phyloP scores from a whole-genome alignment of 1,140 invertebrate species.

The Calosoma granatense region DNA sequence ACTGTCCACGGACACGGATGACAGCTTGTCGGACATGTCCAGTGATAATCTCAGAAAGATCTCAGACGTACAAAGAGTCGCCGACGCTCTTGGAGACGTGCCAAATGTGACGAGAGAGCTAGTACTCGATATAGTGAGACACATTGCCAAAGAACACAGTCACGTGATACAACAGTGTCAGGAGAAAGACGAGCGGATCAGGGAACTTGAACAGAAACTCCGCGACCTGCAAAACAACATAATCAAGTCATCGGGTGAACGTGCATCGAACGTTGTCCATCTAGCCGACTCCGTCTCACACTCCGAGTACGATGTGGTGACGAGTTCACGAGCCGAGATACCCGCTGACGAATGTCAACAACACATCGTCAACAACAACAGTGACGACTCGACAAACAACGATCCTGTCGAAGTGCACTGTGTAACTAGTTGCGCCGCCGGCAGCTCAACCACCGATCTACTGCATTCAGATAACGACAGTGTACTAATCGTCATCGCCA shows the following conservation, averaged over 20 bases:
- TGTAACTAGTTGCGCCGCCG: background rate
- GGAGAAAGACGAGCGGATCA: slow-evolving; percentile 24
- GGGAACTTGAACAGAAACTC: slow-evolving; percentile 20
- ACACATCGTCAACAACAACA: too few species aligned
- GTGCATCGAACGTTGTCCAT: background rate
- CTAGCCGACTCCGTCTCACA: background rate
- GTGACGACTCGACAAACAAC: slow-evolving; percentile 13
- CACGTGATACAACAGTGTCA: slow-evolving; percentile 20
- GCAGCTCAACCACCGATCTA: too few species aligned
- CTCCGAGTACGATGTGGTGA: slow-evolving; percentile 5
- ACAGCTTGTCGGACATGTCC: slow-evolving; percentile 32
- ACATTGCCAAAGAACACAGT: slow-evolving; percentile 23
- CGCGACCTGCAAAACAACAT: slow-evolving; percentile 17
- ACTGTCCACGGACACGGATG: slow-evolving; percentile 49
- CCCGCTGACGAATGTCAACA: background rate
- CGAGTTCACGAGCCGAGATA: background rate
- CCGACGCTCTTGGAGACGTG: background rate
- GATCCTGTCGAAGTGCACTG: background rate
- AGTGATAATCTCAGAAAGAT: slow-evolving; percentile 22
- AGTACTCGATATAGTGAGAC: slow-evolving; percentile 23
- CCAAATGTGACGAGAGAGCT: slow-evolving; percentile 14
- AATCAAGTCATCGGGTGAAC: slow-evolving; percentile 10
- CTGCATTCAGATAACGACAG: too few species aligned
- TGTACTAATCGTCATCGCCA: too few species aligned
- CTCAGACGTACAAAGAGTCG: slow-evolving; percentile 18